These are phyloP conservation scores for Oophaga sylvatica DNA, from an alignment of 2,797 vertebrate species.

Conservation along the genomic window DNA sequence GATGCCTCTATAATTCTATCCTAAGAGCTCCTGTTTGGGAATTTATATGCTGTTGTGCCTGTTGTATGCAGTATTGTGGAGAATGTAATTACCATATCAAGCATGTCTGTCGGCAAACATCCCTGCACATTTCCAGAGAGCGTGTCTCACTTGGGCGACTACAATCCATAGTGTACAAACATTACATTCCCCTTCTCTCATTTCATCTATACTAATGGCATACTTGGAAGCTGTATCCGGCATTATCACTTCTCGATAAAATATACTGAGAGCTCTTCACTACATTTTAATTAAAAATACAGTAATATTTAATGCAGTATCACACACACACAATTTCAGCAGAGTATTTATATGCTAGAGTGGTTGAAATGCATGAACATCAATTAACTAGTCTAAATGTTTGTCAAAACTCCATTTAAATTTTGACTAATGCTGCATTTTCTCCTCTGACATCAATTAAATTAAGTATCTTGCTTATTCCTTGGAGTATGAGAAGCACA, in stretches of 20 bases:
- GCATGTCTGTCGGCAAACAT: neutral
- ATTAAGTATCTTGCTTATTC: constrained; percentile 29
- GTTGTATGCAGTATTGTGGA: neutral
- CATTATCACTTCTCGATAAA: neutral
- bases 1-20: too few relatives aligned
- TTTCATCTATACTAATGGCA: neutral
- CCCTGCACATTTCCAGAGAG: neutral
- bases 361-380: constrained; percentile 24
- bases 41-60: neutral
- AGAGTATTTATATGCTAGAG: constrained; percentile 18
- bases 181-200: neutral
- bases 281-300: constrained; percentile 35
- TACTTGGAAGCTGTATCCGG: neutral
- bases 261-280: neutral
- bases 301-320: constrained; percentile 18
- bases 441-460: constrained; percentile 41
- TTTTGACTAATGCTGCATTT: constrained; percentile 29
- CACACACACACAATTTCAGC: constrained; percentile 6
- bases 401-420: constrained; percentile 43
- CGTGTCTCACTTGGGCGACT: neutral
- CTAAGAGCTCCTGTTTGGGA: neutral
- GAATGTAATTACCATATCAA: neutral
- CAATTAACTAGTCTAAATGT: constrained; percentile 46
- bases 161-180: neutral
- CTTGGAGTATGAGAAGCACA: constrained; percentile 25